A percentile compares a stretch with the other conserved stretches of the same genome.
Conservation (phyloP, 2,888 invertebrate genomes). For the Drosophila tripunctata region DNA sequence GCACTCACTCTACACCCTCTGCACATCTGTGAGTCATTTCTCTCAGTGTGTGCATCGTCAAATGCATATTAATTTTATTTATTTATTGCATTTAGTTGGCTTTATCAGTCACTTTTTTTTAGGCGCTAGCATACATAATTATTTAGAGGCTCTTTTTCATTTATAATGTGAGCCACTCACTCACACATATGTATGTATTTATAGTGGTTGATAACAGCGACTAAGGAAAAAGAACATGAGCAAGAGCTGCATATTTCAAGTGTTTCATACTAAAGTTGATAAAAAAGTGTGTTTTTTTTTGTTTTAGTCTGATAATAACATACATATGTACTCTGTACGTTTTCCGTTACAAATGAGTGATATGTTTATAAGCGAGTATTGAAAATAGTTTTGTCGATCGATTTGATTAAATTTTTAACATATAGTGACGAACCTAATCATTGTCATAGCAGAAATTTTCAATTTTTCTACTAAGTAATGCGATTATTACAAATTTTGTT, state of each 20-base stretch:
- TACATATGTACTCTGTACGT: no score
- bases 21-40: constrained; percentile 25
- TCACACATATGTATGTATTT: constrained; percentile 64
- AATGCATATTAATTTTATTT: constrained; percentile 25
- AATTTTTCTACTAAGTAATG: no score
- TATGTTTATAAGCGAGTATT: no score
- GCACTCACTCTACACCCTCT: background rate
- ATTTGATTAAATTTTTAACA: no score
- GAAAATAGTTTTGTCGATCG: no score
- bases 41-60: constrained; percentile 11
- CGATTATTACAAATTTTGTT: no score
- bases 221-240: background rate
- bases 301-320: background rate
- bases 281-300: background rate
- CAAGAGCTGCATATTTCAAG: constrained; percentile 14
- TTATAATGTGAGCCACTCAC: constrained; percentile 32
- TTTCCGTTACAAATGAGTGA: constrained; percentile 37
- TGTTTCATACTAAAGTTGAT: constrained; percentile 14
- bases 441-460: no score
- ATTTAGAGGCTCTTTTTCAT: constrained; percentile 50
- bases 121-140: constrained; percentile 21
- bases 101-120: constrained; percentile 38
- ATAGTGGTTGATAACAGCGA: constrained; percentile 60
- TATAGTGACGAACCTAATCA: no score
- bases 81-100: constrained; percentile 20